Conservation (phyloP, 2,888 invertebrate genomes). For the Hermaeophaga mercurialis region DNA sequence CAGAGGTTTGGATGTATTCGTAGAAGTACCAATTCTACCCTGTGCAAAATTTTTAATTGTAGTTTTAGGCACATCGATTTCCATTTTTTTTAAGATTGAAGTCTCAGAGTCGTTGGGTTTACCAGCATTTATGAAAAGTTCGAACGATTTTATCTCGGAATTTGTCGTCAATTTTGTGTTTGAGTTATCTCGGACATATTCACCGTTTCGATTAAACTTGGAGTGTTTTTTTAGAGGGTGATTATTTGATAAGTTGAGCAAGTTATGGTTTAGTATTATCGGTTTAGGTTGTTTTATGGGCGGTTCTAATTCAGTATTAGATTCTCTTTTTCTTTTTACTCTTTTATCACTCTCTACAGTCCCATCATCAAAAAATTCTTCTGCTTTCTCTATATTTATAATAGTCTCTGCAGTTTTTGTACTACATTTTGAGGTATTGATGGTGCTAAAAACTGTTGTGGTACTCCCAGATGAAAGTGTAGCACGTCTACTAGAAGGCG, state of each 20-base stretch:
- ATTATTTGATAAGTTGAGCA: constrained; percentile 54
- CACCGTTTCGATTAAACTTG: constrained; percentile 44
- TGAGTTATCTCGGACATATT: constrained; percentile 27
- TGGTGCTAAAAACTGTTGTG: constrained; percentile 49
- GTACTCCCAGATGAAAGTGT: constrained; percentile 41
- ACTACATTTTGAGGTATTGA: constrained; percentile 47
- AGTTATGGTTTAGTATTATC: constrained; percentile 49
- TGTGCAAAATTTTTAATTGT: constrained; percentile 9
- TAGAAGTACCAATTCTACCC: constrained; percentile 27
- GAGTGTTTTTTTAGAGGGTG: constrained; percentile 52
- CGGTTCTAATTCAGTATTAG: constrained; percentile 34
- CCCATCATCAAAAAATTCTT: constrained; percentile 4
- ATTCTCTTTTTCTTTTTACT: constrained; percentile 40
- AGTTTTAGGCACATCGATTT: not conserved
- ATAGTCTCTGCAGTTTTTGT: constrained; percentile 36
- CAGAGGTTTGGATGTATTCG: constrained; percentile 22
- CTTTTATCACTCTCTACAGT: constrained; percentile 31
- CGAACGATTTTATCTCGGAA: constrained; percentile 1
- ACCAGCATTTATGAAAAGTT: not conserved
- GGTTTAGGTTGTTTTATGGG: constrained; percentile 49
- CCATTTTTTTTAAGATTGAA: constrained; percentile 15
- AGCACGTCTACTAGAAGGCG: constrained; percentile 26
- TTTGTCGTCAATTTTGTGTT: constrained; percentile 5
- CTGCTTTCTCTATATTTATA: constrained; percentile 1
- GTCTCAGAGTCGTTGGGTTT: not conserved